Base-by-base conservation (phyloP, 2,888 invertebrate genomes). In the Spodoptera picta region DNA sequence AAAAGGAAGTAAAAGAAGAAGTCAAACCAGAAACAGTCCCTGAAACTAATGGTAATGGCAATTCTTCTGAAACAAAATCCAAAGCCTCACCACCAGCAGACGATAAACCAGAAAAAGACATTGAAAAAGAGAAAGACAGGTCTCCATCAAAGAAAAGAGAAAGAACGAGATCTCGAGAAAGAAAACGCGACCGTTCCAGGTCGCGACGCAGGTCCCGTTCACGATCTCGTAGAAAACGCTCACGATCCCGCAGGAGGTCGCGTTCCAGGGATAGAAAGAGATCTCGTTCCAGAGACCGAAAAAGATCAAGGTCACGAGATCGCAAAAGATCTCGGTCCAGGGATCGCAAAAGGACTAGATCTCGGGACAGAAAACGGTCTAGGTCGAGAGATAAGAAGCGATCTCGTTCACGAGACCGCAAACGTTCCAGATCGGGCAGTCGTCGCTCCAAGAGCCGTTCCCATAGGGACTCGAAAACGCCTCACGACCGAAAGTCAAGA, bases 121-220 rank as follows among this genome's bases (percentile, higher is more conserved):
- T 65, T 27, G 81, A 74, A 44, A 76, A 74, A 83, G 88, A 46
- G 83, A 86, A 90, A 66, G 91, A 91, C 10, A 82, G 85, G 52
- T 90, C 93, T 9, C 89, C 92, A 0, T 85, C 90, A 2, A 93
- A 90, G 80, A 95, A 95, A 70, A 91, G 89, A 69, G 95, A 95
- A 12, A 84, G 92, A 3, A 94, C 94, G 4, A 87, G 86, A n/a
- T 94, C 95, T 5, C 89, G 90, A 59, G 95, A 95, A 10, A 91
- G 87, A 48, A 93, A 93, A 57, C 88, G 92, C 2, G 94, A 94
- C 14, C 86, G 95, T 4, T 94, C 97, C 0, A 93, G 96, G 1
- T 96, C 96, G 45, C 95, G 95, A 57, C 95, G 96, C 83, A 88
- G 96, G 23, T 96, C 96, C n/a, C 91, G 95, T 36, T 96, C 96